A percentile compares a stretch with the other conserved stretches of the same genome.
Evolutionary conservation across 1,140 invertebrate species (phyloP).

Genomic region (Hypsibius dujardini): DNA sequence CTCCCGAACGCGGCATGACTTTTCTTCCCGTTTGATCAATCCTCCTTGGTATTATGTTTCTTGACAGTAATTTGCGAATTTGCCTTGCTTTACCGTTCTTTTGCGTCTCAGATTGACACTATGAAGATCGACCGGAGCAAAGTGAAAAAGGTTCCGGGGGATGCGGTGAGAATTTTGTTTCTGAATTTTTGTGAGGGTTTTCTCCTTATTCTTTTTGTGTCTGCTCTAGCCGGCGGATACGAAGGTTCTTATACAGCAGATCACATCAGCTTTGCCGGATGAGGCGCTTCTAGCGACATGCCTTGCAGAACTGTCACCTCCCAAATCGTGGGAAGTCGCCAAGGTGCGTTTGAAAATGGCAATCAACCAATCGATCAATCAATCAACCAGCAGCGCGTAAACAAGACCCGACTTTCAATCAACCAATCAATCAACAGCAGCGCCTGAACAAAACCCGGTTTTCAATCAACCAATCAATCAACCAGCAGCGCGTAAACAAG

Average conservation of each 20-base stretch:
- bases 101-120: slow-evolving; percentile 25
- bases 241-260: slow-evolving; percentile 54
- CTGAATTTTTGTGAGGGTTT: slow-evolving; percentile 3
- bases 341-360: slow-evolving; percentile 37
- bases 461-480: too few species aligned
- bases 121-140: slow-evolving; percentile 74
- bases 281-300: slow-evolving; percentile 32
- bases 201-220: slow-evolving; percentile 18
- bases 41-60: too few species aligned
- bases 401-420: too few species aligned
- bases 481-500: too few species aligned
- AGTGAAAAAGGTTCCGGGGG: slow-evolving; percentile 67
- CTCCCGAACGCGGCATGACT: too few species aligned
- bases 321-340: slow-evolving; percentile 69
- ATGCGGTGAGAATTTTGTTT: slow-evolving; percentile 46
- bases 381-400: too few species aligned
- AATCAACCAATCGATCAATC: too few species aligned
- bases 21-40: too few species aligned
- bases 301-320: slow-evolving; percentile 49
- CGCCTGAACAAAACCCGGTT: too few species aligned
- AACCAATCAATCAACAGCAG: too few species aligned
- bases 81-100: neutral
- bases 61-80: too few species aligned
- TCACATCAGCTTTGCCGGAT: slow-evolving; percentile 48
- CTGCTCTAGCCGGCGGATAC: slow-evolving; percentile 54